These are phyloP conservation scores for Pseudachorutes palmiensis DNA, from an alignment of 1,140 invertebrate species.

Conservation along the genomic window DNA sequence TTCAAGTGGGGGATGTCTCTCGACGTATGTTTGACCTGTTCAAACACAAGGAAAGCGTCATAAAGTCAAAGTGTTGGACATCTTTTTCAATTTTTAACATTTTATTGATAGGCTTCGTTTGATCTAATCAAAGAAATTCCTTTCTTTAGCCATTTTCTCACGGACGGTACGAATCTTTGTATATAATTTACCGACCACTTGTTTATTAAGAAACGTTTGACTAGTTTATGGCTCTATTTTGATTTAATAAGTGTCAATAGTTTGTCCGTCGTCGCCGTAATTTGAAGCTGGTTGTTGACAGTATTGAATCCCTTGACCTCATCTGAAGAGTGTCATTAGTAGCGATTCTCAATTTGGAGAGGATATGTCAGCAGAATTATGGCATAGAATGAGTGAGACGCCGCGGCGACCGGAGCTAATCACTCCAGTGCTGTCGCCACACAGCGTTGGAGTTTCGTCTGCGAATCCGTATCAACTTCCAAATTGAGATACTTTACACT, in stretches of 20 bases:
- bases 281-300: background rate
- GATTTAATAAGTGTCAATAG: background rate
- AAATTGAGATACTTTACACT: too few relatives aligned
- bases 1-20: too few relatives aligned
- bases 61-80: background rate
- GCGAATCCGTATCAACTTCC: too few relatives aligned
- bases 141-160: background rate
- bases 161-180: background rate
- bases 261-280: background rate
- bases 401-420: too few relatives aligned
- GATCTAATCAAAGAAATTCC: background rate
- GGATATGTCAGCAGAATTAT: background rate
- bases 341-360: background rate
- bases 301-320: background rate
- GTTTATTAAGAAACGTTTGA: background rate
- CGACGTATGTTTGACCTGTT: too few relatives aligned
- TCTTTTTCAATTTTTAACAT: background rate
- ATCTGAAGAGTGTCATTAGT: background rate
- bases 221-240: background rate
- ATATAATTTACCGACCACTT: background rate
- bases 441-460: too few relatives aligned
- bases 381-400: too few relatives aligned
- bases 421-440: too few relatives aligned
- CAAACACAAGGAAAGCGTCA: too few relatives aligned
- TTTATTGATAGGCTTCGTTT: background rate